Base-by-base conservation (phyloP, 2,113 vertebrate species). In the Odobenus rosmarus region DNA sequence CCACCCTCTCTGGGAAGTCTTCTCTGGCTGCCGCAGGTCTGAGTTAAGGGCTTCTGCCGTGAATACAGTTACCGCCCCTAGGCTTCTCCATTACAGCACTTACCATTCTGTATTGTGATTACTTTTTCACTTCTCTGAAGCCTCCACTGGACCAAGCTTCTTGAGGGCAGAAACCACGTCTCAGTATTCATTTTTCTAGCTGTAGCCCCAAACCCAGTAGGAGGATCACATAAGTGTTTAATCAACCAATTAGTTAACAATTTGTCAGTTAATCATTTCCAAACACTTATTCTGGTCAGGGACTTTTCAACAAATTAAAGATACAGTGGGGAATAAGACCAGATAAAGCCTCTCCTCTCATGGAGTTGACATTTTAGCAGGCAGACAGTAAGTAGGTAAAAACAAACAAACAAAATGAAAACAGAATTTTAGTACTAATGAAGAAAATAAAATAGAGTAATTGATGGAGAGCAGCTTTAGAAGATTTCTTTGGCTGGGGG, bases 301-400 rank as follows among this genome's bases (percentile, higher is more conserved):
- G 15, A n/a, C 23, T 49, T 95, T 92, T 77, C 55, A 93, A 90
- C 19, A 93, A 90, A 57, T 67, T 81, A 87, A 82, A 57, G 36
- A 14, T 39, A 74, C 28, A 16, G 53, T n/a, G 3, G 23, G 26
- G 21, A 93, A 67, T 8, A 86, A 95, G 36, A 87, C 3, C 36
- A 74, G 59, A 51, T n/a, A 31, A 69, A 61, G 2, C n/a, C 36
- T 28, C 33, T 69, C 13, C 76, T 91, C 10, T 90, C 24, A 1
- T 57, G 36, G 46, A 77, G 21, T 15, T 69, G 42, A 49, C 28
- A 57, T 85, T 93, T 90, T 72, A n/a, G 12, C 16, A 42, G 59
- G 8, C 16, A 84, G 57, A 64, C 5, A 59, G 53, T 46, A 87
- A 82, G 39, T 26, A 39, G 2, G 8, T 88, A 71, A 93, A 93